These are phyloP conservation scores for Drosophila pachea DNA, from an alignment of 1,140 invertebrate genomes.

Conservation along the genomic window DNA sequence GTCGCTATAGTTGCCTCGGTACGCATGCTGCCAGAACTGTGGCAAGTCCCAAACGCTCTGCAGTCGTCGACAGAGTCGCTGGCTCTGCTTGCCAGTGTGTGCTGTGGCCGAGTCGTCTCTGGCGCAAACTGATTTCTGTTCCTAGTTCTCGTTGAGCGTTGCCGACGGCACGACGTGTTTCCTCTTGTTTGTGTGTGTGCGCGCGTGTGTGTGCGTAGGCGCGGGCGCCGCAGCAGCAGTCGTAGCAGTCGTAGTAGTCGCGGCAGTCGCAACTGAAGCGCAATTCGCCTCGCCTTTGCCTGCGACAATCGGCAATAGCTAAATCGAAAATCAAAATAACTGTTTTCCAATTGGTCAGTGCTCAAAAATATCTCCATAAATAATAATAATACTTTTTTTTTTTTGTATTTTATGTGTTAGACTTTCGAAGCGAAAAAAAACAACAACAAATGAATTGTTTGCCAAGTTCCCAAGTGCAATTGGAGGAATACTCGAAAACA, in stretches of 20 bases:
- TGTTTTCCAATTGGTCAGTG: constrained; percentile 16
- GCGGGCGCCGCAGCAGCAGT: constrained; percentile 29
- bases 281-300: constrained; percentile 33
- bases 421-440: not conserved
- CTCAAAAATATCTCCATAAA: not conserved
- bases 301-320: constrained; percentile 27
- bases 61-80: constrained; percentile 41
- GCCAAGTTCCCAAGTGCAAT: not conserved
- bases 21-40: constrained; percentile 12
- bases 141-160: constrained; percentile 77
- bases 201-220: not conserved
- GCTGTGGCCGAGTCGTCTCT: constrained; percentile 23
- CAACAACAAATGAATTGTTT: not conserved
- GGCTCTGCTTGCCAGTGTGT: constrained; percentile 24
- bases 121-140: constrained; percentile 37
- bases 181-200: constrained; percentile 26
- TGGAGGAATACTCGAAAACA: not conserved
- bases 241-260: too few species aligned
- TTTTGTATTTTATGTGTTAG: constrained; percentile 33
- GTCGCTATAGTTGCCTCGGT: not conserved
- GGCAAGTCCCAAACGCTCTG: constrained; percentile 38
- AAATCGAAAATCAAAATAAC: constrained; percentile 23
- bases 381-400: constrained; percentile 7
- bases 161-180: constrained; percentile 75
- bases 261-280: constrained; percentile 24